Percentiles rank a stretch among this genome's conserved stretches.
Evolutionary conservation across 2,113 vertebrate genomes (phyloP).

Genomic region (Oenanthe melanoleuca): DNA sequence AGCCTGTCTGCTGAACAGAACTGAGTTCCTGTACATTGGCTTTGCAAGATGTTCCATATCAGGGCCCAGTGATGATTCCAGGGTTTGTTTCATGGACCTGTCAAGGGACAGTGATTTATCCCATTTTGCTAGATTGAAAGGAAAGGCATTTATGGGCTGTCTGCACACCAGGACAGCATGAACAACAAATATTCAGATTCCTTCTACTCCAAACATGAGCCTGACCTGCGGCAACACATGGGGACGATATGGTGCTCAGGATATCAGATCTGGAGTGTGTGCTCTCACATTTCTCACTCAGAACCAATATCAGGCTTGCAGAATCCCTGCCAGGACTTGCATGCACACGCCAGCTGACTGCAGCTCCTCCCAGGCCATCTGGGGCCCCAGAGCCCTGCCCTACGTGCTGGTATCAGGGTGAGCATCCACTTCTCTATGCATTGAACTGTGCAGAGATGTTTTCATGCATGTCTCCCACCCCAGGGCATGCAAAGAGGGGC

Average conservation of each 20-base stretch:
- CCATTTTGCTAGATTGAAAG: neutral
- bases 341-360: constrained; percentile 8
- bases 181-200: neutral
- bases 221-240: neutral
- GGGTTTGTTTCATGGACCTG: neutral
- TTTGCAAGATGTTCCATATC: neutral
- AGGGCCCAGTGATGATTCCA: neutral
- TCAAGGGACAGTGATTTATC: neutral
- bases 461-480: neutral
- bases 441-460: neutral
- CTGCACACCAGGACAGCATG: neutral
- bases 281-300: constrained; percentile 45
- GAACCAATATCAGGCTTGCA: neutral
- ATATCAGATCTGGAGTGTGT: neutral
- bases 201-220: neutral
- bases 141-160: neutral
- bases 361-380: neutral
- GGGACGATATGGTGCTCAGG: neutral
- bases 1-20: neutral
- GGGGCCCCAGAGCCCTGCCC: neutral
- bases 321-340: neutral
- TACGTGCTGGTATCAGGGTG: neutral
- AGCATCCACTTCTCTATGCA: neutral
- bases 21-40: neutral
- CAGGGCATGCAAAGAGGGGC: neutral